Evolutionary conservation across 1,140 invertebrate species (phyloP), one percentile per base, ranked within the genome.

Genomic region (Lutraria rhynchaena): DNA sequence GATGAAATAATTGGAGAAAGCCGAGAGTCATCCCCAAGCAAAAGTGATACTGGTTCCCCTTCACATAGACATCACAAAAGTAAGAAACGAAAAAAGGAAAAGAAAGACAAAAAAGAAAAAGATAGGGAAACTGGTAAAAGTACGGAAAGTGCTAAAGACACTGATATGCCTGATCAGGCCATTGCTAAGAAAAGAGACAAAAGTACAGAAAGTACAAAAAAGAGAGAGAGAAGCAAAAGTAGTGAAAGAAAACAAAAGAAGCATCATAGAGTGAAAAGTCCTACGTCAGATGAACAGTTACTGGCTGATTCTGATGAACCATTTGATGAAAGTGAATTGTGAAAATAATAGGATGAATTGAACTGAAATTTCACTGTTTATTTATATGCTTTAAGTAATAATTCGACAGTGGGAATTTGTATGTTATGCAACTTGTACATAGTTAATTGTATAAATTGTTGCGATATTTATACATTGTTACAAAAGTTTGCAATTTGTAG

Each of bases 1-100:
- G 61, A 80, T 70, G 76, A 80, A 70, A 49, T 80, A 19, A 80
- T 80, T 67, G 53, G 58, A 61, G 65, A 63, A 3, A 80, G 63
- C 53, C 33, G 57, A 35, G 35, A 61, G 27, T 19, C 73, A 29
- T 70, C 76, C n/a, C 76, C 76, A n/a, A 69, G 60, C 35, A 65
- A 55, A 70, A 70, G 63, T 57, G 63, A 58, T 0, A 53, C 31
- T 9, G 76, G 33, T 35, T 58, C 61, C 22, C 44, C 60, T 22
- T 53, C 76, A 41, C 58, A 37, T 49, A n/a, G 31, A 19, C 60
- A 58, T 19, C 75, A 80, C 46, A 70, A 67, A 57, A 67, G 49
- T 55, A 80, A 69, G 53, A 80, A 80, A 70, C 49, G 27, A n/a
- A 80, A 67, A 60, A 80, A 80, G 35, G 65, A 80, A 15, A 80